These are phyloP conservation scores for Diarsia brunnea DNA, from an alignment of 2,888 invertebrate genomes.

Conservation along the genomic window DNA sequence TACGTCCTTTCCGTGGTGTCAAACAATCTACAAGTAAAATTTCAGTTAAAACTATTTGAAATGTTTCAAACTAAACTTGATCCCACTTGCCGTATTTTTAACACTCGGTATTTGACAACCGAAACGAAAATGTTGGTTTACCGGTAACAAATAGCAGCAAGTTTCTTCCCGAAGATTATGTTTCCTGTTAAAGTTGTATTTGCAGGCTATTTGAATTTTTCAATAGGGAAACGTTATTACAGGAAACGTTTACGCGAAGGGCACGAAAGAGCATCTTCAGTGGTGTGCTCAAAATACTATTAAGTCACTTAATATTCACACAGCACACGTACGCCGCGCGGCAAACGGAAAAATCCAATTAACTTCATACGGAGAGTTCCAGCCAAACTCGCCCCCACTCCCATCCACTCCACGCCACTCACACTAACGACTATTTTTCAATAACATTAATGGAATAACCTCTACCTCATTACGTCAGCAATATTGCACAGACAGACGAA, in stretches of 20 bases:
- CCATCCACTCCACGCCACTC: conserved; percentile 74
- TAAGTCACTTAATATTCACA: conserved; percentile 85
- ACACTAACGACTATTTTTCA: conserved; percentile 85
- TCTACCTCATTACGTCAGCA: conserved; percentile 72
- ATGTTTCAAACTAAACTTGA: conserved; percentile 55
- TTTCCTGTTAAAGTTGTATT: background rate
- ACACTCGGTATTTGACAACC: conserved; percentile 25
- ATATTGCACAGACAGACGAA: conserved; percentile 65
- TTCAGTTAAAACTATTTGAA: conserved; percentile 62
- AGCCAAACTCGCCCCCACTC: conserved; percentile 74
- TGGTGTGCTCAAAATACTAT: conserved; percentile 79
- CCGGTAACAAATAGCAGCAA: conserved; percentile 9
- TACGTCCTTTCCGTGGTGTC: conserved; percentile 50
- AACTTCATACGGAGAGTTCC: conserved; percentile 86
- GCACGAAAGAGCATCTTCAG: conserved; percentile 65
- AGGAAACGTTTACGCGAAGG: conserved; percentile 44
- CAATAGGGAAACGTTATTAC: conserved; percentile 36
- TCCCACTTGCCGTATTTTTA: conserved; percentile 54
- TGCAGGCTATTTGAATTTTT: conserved; percentile 17
- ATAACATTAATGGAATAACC: conserved; percentile 84
- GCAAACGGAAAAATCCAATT: conserved; percentile 90
- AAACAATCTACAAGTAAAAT: conserved; percentile 63
- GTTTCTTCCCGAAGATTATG: background rate
- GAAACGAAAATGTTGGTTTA: conserved; percentile 33
- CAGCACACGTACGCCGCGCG: conserved; percentile 83